A percentile compares a stretch with the other conserved stretches of the same genome.
Evolutionary conservation across 2,113 vertebrate genomes (phyloP).

Genomic region (Rhinogobius similis): DNA sequence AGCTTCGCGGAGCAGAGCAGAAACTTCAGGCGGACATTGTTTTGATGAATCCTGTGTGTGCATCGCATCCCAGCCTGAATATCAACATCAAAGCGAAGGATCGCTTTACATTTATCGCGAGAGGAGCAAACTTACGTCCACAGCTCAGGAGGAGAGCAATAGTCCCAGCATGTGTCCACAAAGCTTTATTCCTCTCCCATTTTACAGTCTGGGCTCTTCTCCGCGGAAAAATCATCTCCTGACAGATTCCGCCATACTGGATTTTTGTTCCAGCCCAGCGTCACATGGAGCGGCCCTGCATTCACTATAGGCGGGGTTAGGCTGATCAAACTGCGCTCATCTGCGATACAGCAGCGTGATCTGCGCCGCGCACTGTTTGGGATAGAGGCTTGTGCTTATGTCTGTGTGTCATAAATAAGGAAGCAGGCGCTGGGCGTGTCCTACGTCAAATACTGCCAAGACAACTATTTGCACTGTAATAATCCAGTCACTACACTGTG

Average conservation of each 20-base stretch:
- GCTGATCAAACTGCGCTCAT: conserved; percentile 38
- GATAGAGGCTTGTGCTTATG: background rate
- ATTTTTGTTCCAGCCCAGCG: conserved; percentile 72
- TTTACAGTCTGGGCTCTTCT: conserved; percentile 17
- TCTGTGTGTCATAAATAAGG: conserved; percentile 9
- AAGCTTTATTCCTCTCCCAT: conserved; percentile 40
- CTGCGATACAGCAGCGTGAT: conserved; percentile 6
- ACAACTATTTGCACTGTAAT: conserved; percentile 3
- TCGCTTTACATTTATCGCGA: conserved; percentile 27
- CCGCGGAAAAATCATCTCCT: conserved; percentile 66
- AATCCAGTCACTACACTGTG: background rate
- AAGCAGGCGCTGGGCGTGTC: conserved; percentile 37
- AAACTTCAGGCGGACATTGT: conserved; percentile 73
- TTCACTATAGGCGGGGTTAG: conserved; percentile 68
- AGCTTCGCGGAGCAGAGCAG: conserved; percentile 32
- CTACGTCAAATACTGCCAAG: background rate
- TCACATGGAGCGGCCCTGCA: conserved; percentile 74
- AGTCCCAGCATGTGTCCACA: conserved; percentile 45
- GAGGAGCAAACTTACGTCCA: conserved; percentile 56
- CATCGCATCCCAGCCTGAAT: conserved; percentile 56
- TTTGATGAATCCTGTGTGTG: conserved; percentile 55
- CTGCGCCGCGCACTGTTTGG: background rate
- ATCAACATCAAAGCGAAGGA: conserved; percentile 54
- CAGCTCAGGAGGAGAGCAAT: conserved; percentile 26
- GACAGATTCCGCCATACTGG: conserved; percentile 83